A percentile compares a stretch with the other conserved stretches of the same genome.
Conservation (phyloP, 2,797 vertebrate species). For the Dendrocincla tyrannina region DNA sequence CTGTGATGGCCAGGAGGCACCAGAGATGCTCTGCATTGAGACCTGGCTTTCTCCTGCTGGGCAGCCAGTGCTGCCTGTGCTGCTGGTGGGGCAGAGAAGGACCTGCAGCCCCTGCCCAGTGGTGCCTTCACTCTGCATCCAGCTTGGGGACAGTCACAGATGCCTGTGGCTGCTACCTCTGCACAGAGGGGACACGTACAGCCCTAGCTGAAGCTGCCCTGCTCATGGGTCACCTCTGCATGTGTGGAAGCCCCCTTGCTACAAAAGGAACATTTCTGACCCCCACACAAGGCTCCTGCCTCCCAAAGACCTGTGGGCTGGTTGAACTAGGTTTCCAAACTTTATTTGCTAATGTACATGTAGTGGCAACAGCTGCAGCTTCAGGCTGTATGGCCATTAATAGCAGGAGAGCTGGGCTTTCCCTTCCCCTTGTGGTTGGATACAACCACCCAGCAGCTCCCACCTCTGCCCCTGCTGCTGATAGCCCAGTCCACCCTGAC, state of each 20-base stretch:
- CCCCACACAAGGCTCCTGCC: background rate
- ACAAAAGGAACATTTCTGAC: background rate
- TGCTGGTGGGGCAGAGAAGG: background rate
- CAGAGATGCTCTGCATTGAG: background rate
- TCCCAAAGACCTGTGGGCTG: background rate
- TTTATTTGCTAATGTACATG: background rate
- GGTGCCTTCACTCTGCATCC: background rate
- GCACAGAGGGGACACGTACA: too few species aligned
- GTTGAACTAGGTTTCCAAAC: background rate
- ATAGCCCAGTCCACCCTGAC: too few species aligned
- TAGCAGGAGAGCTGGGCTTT: background rate
- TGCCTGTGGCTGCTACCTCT: background rate
- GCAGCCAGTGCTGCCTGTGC: background rate
- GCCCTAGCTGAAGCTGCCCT: background rate
- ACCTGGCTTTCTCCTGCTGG: background rate
- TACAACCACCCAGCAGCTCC: background rate
- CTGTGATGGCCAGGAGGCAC: background rate
- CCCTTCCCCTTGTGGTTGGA: background rate
- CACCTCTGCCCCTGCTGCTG: background rate
- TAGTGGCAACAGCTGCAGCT: background rate
- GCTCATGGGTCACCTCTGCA: background rate
- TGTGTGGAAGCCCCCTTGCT: fast-evolving
- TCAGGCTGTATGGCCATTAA: fast-evolving
- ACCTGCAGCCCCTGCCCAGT: background rate
- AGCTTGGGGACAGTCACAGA: background rate